Base-by-base conservation (phyloP, 2,113 vertebrate species). In the Xyrauchen texanus region DNA sequence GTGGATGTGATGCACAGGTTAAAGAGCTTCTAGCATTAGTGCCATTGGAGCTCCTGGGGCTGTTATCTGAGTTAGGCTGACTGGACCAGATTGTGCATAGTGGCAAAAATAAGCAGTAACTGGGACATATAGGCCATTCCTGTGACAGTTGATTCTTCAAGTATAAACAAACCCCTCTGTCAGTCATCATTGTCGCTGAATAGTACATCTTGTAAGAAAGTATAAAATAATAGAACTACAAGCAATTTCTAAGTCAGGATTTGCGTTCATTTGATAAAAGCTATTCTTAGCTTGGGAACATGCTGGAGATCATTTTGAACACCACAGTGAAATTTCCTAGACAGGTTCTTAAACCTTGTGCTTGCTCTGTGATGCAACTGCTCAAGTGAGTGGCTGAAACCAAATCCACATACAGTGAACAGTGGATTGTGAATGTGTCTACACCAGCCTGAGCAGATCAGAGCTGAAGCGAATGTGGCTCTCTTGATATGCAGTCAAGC, bases 121-220 rank as follows among this genome's bases (percentile, higher is more conserved):
- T 71, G 52, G 57, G 13, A 57, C 68, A 71, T 71, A 58, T 57
- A 57, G 60, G 42, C 70, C 13, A 42, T 8, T 12, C 9, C 42
- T 4, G 55, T 73, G 47, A 11, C 47, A n/a, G 46, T 7, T 53
- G 47, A 71, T 53, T 68, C 52, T 44, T n/a, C n/a, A 53, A 71
- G 47, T 16, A 7, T n/a, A 15, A 34, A 49, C n/a, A n/a, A n/a
- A n/a, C n/a, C n/a, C 8, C 55, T 71, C 53, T 68, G 66, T 71
- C 58, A 34, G 10, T 21, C 68, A 64, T 57, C 68, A 79, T 66
- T 63, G 58, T 79, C 77, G 45, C 45, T 74, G 10, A 34, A 51
- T 5, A 13, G 58, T 62, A 8, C 68, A 63, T 74, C 58, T 74
- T 72, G 44, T 21, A 47, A 47, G n/a, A 47, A 52, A 3, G 8